Conservation (phyloP, 2,888 invertebrate genomes). For the Chydorus sphaericus region DNA sequence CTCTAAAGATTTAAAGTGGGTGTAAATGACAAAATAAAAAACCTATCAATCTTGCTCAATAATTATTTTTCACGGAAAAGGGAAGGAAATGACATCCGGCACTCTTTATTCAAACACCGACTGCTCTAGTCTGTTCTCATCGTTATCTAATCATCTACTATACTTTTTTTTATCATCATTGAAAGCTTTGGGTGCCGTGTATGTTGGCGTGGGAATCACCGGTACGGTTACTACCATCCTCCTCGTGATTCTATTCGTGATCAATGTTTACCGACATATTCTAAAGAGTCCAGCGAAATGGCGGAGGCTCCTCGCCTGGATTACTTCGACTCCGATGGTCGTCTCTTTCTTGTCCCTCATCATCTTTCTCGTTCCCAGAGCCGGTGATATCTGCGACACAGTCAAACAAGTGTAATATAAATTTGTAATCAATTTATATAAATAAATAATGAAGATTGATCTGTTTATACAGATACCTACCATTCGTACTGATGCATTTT, state of each 20-base stretch:
- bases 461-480: not conserved
- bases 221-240: not conserved
- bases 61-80: too few relatives aligned
- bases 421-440: not conserved
- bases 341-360: not conserved
- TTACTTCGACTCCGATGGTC: not conserved
- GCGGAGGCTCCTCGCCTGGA: not conserved
- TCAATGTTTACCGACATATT: not conserved
- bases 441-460: not conserved
- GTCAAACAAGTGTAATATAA: not conserved
- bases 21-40: too few relatives aligned
- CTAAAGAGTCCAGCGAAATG: not conserved
- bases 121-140: too few relatives aligned
- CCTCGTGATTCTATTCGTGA: not conserved
- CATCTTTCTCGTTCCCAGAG: not conserved
- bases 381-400: not conserved
- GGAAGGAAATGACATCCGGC: too few relatives aligned
- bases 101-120: too few relatives aligned
- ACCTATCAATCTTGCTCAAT: too few relatives aligned
- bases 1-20: too few relatives aligned
- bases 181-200: not conserved
- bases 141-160: constrained; percentile 3
- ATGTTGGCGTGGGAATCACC: not conserved
- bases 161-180: not conserved
- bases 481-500: not conserved